phyloP scores from a whole-genome alignment of 2,113 vertebrate genomes.

The Halcyon senegalensis region DNA sequence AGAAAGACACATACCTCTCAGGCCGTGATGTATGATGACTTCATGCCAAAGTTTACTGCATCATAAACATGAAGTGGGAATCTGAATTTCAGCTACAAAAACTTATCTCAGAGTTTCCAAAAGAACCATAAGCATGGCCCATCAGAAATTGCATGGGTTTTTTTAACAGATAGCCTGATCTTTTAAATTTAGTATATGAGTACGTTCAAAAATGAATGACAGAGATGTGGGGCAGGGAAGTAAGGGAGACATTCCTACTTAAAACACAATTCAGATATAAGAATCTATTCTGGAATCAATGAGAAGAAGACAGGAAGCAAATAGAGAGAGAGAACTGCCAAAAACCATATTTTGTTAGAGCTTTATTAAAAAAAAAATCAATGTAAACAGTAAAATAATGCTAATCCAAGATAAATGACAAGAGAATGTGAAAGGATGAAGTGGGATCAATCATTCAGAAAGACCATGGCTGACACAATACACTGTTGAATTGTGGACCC shows the following conservation, averaged over 20 bases:
- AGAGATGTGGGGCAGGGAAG: neutral
- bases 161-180: neutral
- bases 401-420: neutral
- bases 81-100: neutral
- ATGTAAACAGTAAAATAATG: neutral
- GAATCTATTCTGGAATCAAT: neutral
- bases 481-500: neutral
- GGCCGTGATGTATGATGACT: neutral
- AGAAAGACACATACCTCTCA: neutral
- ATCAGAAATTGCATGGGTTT: neutral
- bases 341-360: accelerated
- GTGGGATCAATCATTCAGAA: neutral
- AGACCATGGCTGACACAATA: neutral
- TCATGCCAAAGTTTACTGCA: neutral
- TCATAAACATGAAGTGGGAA: neutral
- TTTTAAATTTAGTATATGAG: neutral
- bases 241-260: neutral
- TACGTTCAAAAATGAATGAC: neutral
- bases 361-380: neutral
- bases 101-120: neutral
- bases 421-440: neutral
- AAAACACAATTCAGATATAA: neutral
- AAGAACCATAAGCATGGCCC: neutral
- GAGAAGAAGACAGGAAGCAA: neutral
- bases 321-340: neutral